These are phyloP conservation scores for Hypena proboscidalis DNA, from an alignment of 2,888 invertebrate genomes.

Conservation along the genomic window DNA sequence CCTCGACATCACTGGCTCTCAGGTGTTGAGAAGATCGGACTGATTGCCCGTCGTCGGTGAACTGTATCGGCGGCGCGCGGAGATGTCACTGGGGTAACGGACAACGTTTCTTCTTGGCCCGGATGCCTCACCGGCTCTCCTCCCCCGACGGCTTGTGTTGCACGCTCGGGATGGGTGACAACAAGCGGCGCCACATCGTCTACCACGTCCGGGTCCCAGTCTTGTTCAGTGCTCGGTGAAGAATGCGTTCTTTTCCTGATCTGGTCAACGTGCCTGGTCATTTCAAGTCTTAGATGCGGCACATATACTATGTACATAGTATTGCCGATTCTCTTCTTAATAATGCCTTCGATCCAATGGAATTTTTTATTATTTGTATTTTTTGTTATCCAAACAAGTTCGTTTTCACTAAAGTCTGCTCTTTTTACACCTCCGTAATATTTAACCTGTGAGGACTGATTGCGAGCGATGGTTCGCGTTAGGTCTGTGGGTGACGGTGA, in stretches of 20 bases:
- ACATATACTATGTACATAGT: slow-evolving; percentile 6
- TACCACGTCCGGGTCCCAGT: slow-evolving; percentile 6
- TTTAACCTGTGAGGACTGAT: no score
- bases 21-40: no score
- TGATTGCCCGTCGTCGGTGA: no score
- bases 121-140: no score
- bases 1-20: no score
- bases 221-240: neutral
- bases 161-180: neutral
- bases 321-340: slow-evolving; percentile 4
- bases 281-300: no score
- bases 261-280: slow-evolving; percentile 14
- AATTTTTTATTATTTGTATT: slow-evolving; percentile 2
- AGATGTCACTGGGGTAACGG: no score
- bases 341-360: slow-evolving; percentile 5
- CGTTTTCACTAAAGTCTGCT: slow-evolving; percentile 6
- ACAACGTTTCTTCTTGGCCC: no score
- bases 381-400: slow-evolving; percentile 6
- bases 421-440: slow-evolving; percentile 4
- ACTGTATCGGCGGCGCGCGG: no score
- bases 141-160: no score
- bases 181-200: slow-evolving; percentile 2
- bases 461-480: slow-evolving; percentile 5
- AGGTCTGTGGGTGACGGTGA: slow-evolving; percentile 11
- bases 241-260: neutral